Evolutionary conservation across 2,113 vertebrate genomes (phyloP), one percentile per base, ranked within the genome.

Genomic region (Pungitius pungitius): DNA sequence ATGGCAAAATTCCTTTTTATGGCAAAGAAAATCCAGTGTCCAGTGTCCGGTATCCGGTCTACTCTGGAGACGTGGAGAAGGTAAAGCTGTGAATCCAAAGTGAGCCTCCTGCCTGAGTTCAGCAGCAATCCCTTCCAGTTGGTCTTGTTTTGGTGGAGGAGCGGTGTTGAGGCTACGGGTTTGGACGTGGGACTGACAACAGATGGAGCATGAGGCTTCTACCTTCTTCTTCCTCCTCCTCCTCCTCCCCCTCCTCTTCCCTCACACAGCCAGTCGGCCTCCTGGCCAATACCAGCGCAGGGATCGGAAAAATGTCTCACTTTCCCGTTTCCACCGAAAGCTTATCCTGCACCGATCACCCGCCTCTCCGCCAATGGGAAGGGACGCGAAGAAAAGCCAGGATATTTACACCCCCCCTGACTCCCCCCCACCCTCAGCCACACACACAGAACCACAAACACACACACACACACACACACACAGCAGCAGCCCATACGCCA

Each of bases 401-500:
- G 66, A 55, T 78, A 80, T 81, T 78, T 80, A 80, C 81, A 40
- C 81, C 86, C 76, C 63, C 26, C 49, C 13, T 20, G 14, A n/a
- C 6, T 22, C 40, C 20, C 45, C 40, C 49, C 22, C 2, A 22
- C 56, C 11, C 49, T 27, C 54, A 73, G 65, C 42, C 18, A 43
- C 58, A 40, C 69, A 74, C 0, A 64, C 42, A 47, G 4, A 37
- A 37, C n/a, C 47, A 45, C 73, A 69, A 26, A 61, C 64, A 67
- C 62, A 64, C 33, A 35, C 3, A 4, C 33, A 35, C 33, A 5
- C 33, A 8, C 33, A 35, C 33, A 35, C 33, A 35, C 33, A 35
- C 27, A 67, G 20, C 49, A 59, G 58, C 54, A 92, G 92, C 92
- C 91, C 94, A 94, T 95, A 94, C 94, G 86, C 61, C 66, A 24